These are phyloP conservation scores for Apteryx mantelli DNA, from an alignment of 2,113 vertebrate species.

Conservation along the genomic window DNA sequence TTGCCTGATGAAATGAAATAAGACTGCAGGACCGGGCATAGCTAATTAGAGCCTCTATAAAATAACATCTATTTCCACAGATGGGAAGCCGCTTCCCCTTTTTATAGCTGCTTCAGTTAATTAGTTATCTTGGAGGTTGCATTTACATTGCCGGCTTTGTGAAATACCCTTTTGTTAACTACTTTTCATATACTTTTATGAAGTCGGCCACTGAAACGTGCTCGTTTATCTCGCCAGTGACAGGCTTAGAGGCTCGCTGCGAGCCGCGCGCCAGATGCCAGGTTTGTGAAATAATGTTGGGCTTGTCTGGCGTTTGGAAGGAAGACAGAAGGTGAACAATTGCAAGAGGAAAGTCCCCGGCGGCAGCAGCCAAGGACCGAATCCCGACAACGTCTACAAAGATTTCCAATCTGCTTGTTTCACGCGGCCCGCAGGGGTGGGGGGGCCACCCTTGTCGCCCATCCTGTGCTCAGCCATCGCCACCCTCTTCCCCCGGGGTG, in stretches of 20 bases:
- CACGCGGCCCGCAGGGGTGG: not conserved
- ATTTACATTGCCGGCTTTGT: constrained; percentile 18
- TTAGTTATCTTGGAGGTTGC: constrained; percentile 48
- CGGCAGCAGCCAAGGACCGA: constrained; percentile 5
- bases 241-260: constrained; percentile 24
- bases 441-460: not conserved
- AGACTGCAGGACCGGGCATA: not conserved
- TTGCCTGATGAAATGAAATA: not conserved
- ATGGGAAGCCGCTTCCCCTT: constrained; percentile 20
- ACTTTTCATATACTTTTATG: constrained; percentile 61
- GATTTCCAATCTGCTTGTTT: constrained; percentile 17
- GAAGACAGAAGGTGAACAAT: constrained; percentile 40
- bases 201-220: not conserved
- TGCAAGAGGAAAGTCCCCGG: not conserved
- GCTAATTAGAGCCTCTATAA: constrained; percentile 42
- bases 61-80: constrained; percentile 28
- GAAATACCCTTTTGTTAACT: constrained; percentile 41
- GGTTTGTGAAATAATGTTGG: constrained; percentile 52
- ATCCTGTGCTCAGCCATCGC: not conserved
- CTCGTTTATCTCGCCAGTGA: constrained; percentile 44
- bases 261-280: not conserved
- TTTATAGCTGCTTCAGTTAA: constrained; percentile 20
- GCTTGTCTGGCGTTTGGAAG: constrained; percentile 52
- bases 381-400: not conserved
- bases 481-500: not conserved